Evolutionary conservation across 2,113 vertebrate genomes (phyloP).

Genomic region (Pao palembangensis): DNA sequence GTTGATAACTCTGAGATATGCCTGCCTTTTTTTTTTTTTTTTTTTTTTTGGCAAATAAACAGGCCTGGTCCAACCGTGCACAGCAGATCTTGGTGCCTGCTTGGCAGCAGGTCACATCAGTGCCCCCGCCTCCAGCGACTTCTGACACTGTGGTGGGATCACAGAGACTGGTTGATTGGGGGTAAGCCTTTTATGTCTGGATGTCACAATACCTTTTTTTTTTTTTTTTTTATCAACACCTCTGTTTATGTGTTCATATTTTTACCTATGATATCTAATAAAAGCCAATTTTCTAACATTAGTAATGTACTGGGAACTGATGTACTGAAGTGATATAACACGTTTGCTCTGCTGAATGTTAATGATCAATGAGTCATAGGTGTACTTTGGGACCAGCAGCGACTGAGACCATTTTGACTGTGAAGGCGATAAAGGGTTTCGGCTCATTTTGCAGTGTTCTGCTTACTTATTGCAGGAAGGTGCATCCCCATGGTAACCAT

Average conservation of each 20-base stretch:
- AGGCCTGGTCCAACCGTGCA: constrained; percentile 89
- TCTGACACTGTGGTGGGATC: constrained; percentile 90
- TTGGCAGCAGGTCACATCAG: constrained; percentile 89
- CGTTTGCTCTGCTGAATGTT: constrained; percentile 52
- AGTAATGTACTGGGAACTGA: constrained; percentile 10
- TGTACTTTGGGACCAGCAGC: constrained; percentile 35
- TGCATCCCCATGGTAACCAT: constrained; percentile 91
- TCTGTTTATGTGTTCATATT: not conserved
- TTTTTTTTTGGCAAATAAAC: constrained; percentile 36
- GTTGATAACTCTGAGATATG: not conserved
- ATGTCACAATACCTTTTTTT: not conserved
- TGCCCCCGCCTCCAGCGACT: constrained; percentile 82
- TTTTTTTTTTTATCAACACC: not conserved
- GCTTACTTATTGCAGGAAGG: constrained; percentile 80
- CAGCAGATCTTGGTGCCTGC: constrained; percentile 93
- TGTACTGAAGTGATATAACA: constrained; percentile 21
- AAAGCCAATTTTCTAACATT: not conserved
- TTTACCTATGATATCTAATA: not conserved
- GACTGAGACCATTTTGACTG: constrained; percentile 37
- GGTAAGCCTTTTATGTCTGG: constrained; percentile 73
- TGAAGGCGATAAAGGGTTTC: constrained; percentile 52
- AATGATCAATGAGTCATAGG: constrained; percentile 62
- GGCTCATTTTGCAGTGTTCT: constrained; percentile 45
- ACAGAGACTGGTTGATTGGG: constrained; percentile 95
- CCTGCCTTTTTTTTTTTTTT: not conserved